These are phyloP conservation scores for Glyptemys insculpta DNA, from an alignment of 2,797 vertebrate genomes.

Conservation along the genomic window DNA sequence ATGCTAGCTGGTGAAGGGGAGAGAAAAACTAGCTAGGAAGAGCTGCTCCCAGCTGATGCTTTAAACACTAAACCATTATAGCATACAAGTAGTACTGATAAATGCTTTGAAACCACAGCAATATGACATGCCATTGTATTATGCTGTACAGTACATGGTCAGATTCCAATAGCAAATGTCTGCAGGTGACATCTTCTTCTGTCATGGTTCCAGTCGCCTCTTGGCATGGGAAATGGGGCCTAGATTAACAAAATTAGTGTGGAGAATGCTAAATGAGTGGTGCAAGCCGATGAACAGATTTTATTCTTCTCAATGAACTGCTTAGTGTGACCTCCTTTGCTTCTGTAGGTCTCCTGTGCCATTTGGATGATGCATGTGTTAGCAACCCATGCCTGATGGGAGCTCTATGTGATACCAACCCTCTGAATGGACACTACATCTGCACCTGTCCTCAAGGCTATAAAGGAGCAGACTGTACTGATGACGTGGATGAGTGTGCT, in stretches of 20 bases:
- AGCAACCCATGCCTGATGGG: slow-evolving; percentile 98
- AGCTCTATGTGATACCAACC: slow-evolving; percentile 97
- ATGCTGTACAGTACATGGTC: accelerated
- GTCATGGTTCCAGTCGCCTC: not conserved
- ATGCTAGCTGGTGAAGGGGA: not conserved
- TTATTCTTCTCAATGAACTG: not conserved
- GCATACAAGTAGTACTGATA: not conserved
- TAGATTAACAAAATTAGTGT: not conserved
- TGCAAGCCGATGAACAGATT: not conserved
- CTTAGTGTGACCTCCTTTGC: not conserved
- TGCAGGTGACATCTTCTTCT: not conserved
- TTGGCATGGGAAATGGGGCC: not conserved
- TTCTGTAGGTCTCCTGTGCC: slow-evolving; percentile 92
- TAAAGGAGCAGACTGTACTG: slow-evolving; percentile 96
- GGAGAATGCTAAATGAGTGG: not conserved
- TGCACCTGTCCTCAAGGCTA: slow-evolving; percentile 98
- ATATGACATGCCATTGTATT: not conserved
- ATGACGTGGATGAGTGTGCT: slow-evolving; percentile 98
- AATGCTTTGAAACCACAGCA: not conserved
- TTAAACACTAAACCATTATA: not conserved
- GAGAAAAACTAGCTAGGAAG: not conserved
- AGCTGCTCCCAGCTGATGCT: not conserved
- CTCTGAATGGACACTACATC: slow-evolving; percentile 95
- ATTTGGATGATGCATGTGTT: slow-evolving; percentile 98
- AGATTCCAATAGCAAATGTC: not conserved